Conservation (phyloP, 2,113 vertebrate genomes). For the Plecotus auritus region DNA sequence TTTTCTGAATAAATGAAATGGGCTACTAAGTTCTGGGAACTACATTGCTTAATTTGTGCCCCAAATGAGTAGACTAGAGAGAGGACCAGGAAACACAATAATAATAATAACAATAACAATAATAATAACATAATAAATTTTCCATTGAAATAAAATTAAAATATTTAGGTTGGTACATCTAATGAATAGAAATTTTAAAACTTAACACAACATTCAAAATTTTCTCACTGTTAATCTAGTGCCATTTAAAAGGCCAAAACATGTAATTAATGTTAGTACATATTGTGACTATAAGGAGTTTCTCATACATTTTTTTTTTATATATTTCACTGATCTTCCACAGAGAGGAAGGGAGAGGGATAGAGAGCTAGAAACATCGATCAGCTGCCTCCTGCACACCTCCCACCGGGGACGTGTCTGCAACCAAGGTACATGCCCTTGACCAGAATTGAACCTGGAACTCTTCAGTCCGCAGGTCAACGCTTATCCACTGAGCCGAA, state of each 20-base stretch:
- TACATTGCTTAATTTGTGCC: not conserved
- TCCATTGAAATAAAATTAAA: not conserved
- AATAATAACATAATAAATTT: not conserved
- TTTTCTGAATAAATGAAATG: slow-evolving; percentile 18
- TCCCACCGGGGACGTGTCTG: no score
- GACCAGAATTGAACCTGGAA: no score
- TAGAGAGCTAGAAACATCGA: no score
- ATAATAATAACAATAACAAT: not conserved
- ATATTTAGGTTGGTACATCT: not conserved
- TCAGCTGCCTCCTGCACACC: no score
- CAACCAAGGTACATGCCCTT: no score
- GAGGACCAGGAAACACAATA: not conserved
- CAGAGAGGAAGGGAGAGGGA: no score
- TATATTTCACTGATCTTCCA: no score
- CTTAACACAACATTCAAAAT: not conserved
- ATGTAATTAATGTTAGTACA: not conserved
- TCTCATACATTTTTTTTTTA: not conserved
- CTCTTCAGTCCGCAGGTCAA: no score
- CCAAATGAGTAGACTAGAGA: not conserved
- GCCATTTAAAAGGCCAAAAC: not conserved
- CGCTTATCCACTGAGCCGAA: no score
- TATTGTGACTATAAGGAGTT: not conserved
- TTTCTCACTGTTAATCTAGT: not conserved
- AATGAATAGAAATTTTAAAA: not conserved
- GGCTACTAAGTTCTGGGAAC: not conserved